Evolutionary conservation across 2,113 vertebrate species (phyloP).

Genomic region (Bufo bufo): DNA sequence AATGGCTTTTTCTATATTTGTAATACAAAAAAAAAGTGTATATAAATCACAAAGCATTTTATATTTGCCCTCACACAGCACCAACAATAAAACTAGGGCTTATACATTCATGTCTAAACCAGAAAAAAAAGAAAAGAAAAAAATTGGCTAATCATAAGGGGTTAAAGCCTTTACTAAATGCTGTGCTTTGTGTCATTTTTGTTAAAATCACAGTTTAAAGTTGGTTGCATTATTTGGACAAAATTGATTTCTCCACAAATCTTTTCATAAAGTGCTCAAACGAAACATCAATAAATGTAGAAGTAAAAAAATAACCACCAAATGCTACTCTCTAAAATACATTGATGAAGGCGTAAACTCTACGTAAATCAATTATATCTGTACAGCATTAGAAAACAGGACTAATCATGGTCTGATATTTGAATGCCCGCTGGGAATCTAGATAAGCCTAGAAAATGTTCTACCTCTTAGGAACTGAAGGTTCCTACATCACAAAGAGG

Average conservation of each 20-base stretch:
- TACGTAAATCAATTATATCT: neutral
- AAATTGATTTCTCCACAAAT: constrained; percentile 14
- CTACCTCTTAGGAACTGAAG: neutral
- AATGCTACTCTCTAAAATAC: neutral
- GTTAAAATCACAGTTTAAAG: neutral
- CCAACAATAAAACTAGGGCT: too few relatives aligned
- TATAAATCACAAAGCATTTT: too few relatives aligned
- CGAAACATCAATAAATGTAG: neutral
- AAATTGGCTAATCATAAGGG: too few relatives aligned
- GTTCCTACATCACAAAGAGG: constrained; percentile 29
- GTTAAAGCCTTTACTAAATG: neutral
- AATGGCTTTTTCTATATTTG: too few relatives aligned
- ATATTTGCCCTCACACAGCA: too few relatives aligned
- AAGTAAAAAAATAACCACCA: neutral
- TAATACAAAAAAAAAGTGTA: too few relatives aligned
- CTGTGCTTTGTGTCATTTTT: neutral
- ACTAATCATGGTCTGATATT: constrained; percentile 13
- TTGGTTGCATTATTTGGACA: neutral
- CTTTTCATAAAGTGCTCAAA: neutral
- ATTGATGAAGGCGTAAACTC: neutral
- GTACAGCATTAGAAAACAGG: constrained; percentile 16
- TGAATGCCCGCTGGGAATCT: constrained; percentile 17
- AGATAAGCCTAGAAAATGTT: constrained; percentile 30
- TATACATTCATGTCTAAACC: too few relatives aligned
- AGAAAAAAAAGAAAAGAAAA: too few relatives aligned